These are phyloP conservation scores for Pissodes strobi DNA, from an alignment of 1,140 invertebrate species.

Conservation along the genomic window DNA sequence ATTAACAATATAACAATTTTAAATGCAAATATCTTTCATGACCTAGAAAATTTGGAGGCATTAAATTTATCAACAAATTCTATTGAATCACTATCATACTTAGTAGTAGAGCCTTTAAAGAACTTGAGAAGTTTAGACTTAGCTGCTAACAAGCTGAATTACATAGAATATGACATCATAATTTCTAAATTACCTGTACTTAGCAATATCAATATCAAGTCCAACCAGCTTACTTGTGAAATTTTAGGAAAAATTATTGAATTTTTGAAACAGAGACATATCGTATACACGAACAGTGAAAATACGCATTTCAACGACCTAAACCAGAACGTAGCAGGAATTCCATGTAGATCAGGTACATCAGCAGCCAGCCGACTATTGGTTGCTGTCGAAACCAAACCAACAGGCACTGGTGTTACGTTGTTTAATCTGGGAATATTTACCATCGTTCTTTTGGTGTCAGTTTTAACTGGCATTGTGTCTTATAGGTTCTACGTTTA, in stretches of 20 bases:
- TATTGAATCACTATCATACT: conserved; percentile 41
- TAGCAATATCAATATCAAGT: conserved; percentile 44
- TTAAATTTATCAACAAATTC: conserved; percentile 49
- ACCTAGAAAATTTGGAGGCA: conserved; percentile 42
- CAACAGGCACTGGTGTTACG: not conserved
- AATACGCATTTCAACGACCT: conserved; percentile 43
- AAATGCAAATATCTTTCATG: conserved; percentile 29
- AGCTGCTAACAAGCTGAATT: conserved; percentile 44
- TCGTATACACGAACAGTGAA: conserved; percentile 46
- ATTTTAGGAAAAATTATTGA: conserved; percentile 43
- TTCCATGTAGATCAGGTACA: conserved; percentile 45
- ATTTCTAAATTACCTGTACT: conserved; percentile 44
- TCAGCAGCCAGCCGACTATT: conserved; percentile 16
- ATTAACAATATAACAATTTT: conserved; percentile 32
- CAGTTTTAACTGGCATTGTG: conserved; percentile 33
- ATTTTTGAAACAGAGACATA: conserved; percentile 43
- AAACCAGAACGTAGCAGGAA: conserved; percentile 50
- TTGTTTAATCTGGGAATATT: conserved; percentile 29
- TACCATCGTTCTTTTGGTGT: conserved; percentile 21
- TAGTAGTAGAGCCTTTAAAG: conserved; percentile 39
- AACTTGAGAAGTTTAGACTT: conserved; percentile 45
- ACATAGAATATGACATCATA: conserved; percentile 47
- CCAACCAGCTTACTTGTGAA: conserved; percentile 48
- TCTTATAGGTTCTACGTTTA: conserved; percentile 38
- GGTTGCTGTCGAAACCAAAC: not conserved